Base-by-base conservation (phyloP, 2,888 invertebrate species). In the Adelognathus sp. region DNA sequence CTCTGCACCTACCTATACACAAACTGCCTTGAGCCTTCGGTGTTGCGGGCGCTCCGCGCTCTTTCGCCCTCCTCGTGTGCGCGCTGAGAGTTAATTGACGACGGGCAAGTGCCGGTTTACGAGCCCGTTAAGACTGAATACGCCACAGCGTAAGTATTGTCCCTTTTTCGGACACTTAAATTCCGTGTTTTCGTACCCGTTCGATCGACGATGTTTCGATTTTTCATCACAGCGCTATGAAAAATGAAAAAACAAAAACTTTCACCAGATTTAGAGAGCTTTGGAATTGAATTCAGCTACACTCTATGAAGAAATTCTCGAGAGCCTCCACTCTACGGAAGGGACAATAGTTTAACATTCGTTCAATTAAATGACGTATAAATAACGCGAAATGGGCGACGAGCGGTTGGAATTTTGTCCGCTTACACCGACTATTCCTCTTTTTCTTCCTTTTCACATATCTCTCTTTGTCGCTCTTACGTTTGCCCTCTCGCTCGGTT, bases 11-110 rank as follows among this genome's bases (percentile, higher is more conserved):
- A 46, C 21, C 46, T 75, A 60, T 75, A 39, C 56, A 63, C 50
- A 60, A 9, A 46, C 21, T 24, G 66, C 76, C 79, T 75, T 66
- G 71, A 73, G 64, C 46, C 75, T 64, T 27, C 76, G 64, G 73
- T 76, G 76, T 67, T 54, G 64, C n/a, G n/a, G 36, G 71, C 74
- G 71, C 76, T 73, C 66, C 56, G 71, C 76, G 64, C 77, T 76
- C 67, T 67, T 75, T 79, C 61, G 79, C 54, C 76, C 79, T 61
- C 66, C 50, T 71, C 66, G 74, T 79, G 75, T 36, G 44, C 66
- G 66, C 66, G 78, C 71, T n/a, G 72, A 56, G 66, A 81, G 83
- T 85, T 85, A 85, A 85, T 85, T 84, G 85, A 85, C 81, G 85
- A 76, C 80, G 69, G 79, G 69, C 79, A 81, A 83, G 83, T 81